Evolutionary conservation across 2,113 vertebrate genomes (phyloP).

Genomic region (Oophaga pumilio): DNA sequence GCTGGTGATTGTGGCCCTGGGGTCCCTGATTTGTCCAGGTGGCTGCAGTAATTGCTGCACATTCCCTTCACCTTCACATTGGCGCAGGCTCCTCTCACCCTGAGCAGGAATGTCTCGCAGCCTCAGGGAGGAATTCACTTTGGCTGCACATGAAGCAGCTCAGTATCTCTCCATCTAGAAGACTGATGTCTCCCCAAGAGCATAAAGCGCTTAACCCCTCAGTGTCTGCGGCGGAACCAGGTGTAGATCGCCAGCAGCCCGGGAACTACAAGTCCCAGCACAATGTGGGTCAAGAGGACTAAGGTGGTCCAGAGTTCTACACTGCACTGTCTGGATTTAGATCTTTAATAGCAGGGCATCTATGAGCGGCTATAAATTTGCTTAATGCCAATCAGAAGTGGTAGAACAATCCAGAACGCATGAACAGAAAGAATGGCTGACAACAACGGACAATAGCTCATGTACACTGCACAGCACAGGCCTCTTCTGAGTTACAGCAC

Average conservation of each 20-base stretch:
- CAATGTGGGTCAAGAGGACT: not conserved
- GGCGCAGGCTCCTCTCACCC: not conserved
- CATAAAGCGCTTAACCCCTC: constrained; percentile 16
- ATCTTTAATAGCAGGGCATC: too few species aligned
- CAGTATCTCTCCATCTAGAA: constrained; percentile 31
- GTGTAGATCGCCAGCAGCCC: not conserved
- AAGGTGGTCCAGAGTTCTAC: not conserved
- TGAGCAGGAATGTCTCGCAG: not conserved
- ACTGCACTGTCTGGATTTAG: too few species aligned
- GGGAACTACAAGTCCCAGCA: not conserved
- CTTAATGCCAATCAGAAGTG: too few species aligned
- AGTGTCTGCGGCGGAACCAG: not conserved
- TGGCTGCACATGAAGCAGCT: constrained; percentile 41
- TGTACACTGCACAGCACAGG: too few species aligned
- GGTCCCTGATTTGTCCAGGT: not conserved
- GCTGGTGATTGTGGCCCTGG: not conserved
- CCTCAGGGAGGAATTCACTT: constrained; percentile 34
- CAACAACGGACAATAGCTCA: not conserved
- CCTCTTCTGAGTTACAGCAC: too few species aligned
- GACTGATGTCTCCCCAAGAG: not conserved
- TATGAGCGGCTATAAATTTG: too few species aligned
- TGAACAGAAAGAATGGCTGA: not conserved
- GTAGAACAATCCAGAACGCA: too few species aligned
- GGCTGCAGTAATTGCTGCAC: not conserved
- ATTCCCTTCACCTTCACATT: not conserved